Evolutionary conservation across 2,888 invertebrate species (phyloP), one percentile per base, ranked within the genome.

Genomic region (Drosophila tripunctata): DNA sequence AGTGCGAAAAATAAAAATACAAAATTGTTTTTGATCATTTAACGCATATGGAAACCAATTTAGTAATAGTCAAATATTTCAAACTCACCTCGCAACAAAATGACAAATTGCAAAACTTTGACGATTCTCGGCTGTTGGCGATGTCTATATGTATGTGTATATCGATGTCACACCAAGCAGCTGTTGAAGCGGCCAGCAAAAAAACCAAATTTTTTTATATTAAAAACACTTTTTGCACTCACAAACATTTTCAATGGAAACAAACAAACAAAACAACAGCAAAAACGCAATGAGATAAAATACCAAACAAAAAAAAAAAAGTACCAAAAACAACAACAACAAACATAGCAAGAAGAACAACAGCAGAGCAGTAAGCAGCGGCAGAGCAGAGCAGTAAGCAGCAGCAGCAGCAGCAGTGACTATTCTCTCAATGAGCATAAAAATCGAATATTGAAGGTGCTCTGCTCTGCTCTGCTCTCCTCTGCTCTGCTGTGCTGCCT

Each of bases 381-480:
- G 27, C 27, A 27, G 21, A 4, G 21, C n/a, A n/a, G n/a, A n/a
- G 21, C 21, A 21, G 21, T 4, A 4, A 21, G 27, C 10, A 24
- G 24, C 41, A 40, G 14, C 8, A 14, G 17, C 22, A 62, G 31
- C 45, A 27, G 40, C 36, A 38, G 21, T 40, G 41, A 62, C 57
- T 57, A 38, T 64, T 58, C 73, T 67, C 64, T 63, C 71, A 74
- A 67, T 75, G 67, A 62, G 52, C 50, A 45, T 44, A 58, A 54
- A 76, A 78, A 81, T 78, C 66, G 71, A 81, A 80, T 35, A 80
- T 71, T 15, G 57, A 71, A 67, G 76, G 78, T 78, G 81, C 71
- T 67, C n/a, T n/a, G n/a, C 60, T 55, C 69, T 12, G 52, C 52
- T 15, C 27, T 22, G 12, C 41, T 24, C 3, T 44, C 44, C 31